Evolutionary conservation across 2,797 vertebrate species (phyloP).

Genomic region (Scolopax bukidnonensis): DNA sequence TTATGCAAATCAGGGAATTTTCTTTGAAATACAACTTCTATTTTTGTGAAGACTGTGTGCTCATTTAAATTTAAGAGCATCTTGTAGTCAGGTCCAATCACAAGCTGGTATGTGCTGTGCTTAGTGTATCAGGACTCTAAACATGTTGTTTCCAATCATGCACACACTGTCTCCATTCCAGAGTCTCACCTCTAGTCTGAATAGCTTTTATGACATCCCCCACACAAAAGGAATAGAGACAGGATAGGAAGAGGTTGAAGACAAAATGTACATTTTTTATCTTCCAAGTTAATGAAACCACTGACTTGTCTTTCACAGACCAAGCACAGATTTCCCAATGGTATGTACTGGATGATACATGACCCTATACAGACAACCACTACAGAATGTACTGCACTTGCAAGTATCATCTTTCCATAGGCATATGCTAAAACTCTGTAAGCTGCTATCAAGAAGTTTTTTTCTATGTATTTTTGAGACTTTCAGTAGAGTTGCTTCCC

Average conservation of each 20-base stretch:
- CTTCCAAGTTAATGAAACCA: not conserved
- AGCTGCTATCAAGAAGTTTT: not conserved
- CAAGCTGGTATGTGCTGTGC: not conserved
- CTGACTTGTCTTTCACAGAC: not conserved
- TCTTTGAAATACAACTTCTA: not conserved
- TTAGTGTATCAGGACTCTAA: not conserved
- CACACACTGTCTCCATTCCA: not conserved
- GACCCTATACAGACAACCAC: not conserved
- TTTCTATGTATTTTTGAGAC: not conserved
- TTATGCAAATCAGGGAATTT: not conserved
- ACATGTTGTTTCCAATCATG: not conserved
- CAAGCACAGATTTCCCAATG: not conserved
- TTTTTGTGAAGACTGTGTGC: not conserved
- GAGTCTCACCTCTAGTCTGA: not conserved
- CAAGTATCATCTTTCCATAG: not conserved
- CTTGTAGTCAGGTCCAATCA: not conserved
- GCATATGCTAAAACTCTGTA: not conserved
- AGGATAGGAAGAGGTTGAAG: not conserved
- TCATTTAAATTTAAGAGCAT: not conserved
- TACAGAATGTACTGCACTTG: not conserved
- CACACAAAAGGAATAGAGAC: not conserved
- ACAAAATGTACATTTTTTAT: not conserved
- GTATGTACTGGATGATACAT: not conserved
- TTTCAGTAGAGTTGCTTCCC: not conserved
- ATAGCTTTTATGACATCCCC: not conserved